These are phyloP conservation scores for Phengaris alcon DNA, from an alignment of 2,888 invertebrate genomes.

Conservation along the genomic window DNA sequence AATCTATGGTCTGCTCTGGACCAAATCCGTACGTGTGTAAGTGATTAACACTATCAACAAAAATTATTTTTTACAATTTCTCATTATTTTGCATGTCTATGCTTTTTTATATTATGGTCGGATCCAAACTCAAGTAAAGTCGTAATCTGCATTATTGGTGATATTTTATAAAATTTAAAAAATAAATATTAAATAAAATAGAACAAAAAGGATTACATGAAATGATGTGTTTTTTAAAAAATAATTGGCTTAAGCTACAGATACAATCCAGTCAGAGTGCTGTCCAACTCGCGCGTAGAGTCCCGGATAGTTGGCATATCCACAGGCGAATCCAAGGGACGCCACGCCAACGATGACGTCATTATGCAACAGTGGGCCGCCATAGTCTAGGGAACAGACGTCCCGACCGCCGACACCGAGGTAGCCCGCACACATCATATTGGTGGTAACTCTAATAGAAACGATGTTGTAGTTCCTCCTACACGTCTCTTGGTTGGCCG, in stretches of 20 bases:
- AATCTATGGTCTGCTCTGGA: too few relatives aligned
- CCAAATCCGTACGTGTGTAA: too few relatives aligned
- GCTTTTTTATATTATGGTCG: too few relatives aligned
- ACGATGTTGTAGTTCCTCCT: slow-evolving; percentile 39
- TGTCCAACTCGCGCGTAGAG: slow-evolving; percentile 32
- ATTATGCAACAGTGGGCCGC: slow-evolving; percentile 47
- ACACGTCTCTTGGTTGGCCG: slow-evolving; percentile 44
- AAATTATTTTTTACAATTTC: too few relatives aligned
- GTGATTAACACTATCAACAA: too few relatives aligned
- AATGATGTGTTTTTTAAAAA: neutral
- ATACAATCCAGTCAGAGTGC: slow-evolving; percentile 30
- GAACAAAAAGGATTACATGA: neutral
- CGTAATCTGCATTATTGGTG: too few relatives aligned
- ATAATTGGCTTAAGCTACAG: neutral
- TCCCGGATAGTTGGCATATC: slow-evolving; percentile 43
- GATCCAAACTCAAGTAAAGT: too few relatives aligned
- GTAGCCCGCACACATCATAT: slow-evolving; percentile 52
- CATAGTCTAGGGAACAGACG: slow-evolving; percentile 51
- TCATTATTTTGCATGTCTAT: too few relatives aligned
- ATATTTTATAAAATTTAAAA: too few relatives aligned
- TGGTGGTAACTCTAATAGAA: slow-evolving; percentile 41
- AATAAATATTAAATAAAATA: too few relatives aligned
- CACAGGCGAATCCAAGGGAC: slow-evolving; percentile 46
- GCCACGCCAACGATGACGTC: slow-evolving; percentile 47
- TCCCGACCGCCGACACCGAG: slow-evolving; percentile 44